Percentiles rank a stretch among this genome's conserved stretches.
Evolutionary conservation across 2,797 vertebrate genomes (phyloP).

Genomic region (Hafferia zeledoni): DNA sequence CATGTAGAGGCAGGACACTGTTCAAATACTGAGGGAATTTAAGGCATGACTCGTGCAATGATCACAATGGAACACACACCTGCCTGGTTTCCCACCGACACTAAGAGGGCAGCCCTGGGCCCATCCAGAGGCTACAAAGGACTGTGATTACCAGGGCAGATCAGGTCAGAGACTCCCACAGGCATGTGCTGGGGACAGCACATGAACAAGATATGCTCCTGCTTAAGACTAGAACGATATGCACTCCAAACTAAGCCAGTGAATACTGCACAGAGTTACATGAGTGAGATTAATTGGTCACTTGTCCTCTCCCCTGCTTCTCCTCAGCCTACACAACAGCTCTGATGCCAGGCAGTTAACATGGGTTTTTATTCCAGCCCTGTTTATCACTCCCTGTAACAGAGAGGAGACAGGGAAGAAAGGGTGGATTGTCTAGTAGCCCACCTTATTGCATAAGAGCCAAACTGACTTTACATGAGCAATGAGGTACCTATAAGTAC

Average conservation of each 20-base stretch:
- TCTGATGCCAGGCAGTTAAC: background rate
- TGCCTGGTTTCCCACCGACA: background rate
- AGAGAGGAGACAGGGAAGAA: background rate
- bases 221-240: background rate
- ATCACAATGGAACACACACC: background rate
- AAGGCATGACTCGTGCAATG: background rate
- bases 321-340: background rate
- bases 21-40: background rate
- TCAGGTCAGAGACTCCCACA: background rate
- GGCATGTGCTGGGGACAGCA: background rate
- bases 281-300: background rate
- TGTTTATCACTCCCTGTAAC: background rate
- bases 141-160: background rate
- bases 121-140: background rate
- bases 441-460: background rate
- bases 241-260: background rate
- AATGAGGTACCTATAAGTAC: background rate
- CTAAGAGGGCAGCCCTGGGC: background rate
- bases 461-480: background rate
- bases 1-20: background rate
- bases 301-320: background rate
- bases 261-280: background rate
- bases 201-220: background rate
- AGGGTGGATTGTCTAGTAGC: background rate
- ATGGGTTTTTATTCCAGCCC: background rate